These are phyloP conservation scores for Aplochiton taeniatus DNA, from an alignment of 2,797 vertebrate genomes.

Conservation along the genomic window DNA sequence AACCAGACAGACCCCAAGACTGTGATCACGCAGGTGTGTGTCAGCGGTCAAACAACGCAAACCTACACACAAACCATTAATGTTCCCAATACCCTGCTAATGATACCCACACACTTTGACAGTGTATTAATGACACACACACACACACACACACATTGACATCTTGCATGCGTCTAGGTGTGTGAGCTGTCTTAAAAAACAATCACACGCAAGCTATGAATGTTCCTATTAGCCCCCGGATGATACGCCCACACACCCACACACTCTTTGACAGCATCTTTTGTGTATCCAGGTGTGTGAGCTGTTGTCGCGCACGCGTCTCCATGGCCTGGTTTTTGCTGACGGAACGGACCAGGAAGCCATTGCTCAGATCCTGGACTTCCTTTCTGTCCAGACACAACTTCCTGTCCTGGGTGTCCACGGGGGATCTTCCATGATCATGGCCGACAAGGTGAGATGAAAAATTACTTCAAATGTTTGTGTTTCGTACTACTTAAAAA, in stretches of 20 bases:
- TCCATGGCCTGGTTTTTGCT: constrained; percentile 96
- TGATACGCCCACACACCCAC: constrained; percentile 1
- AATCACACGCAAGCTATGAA: too few species aligned
- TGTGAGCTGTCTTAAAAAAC: constrained; percentile 20
- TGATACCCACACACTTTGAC: neutral
- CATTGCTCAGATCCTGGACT: constrained; percentile 98
- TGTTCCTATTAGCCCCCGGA: too few species aligned
- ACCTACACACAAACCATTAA: neutral
- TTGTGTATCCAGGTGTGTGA: constrained; percentile 83
- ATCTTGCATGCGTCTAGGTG: neutral
- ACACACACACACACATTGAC: constrained; percentile 2
- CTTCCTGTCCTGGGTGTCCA: constrained; percentile 96
- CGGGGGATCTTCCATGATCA: constrained; percentile 97
- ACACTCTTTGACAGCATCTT: neutral
- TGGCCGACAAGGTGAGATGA: constrained; percentile 96
- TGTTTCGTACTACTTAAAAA: too few species aligned
- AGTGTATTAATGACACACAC: neutral
- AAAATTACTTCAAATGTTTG: too few species aligned
- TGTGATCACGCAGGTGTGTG: constrained; percentile 92
- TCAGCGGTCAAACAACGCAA: neutral
- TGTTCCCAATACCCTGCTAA: neutral
- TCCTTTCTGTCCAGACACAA: constrained; percentile 96
- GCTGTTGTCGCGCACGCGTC: constrained; percentile 91
- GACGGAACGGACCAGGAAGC: constrained; percentile 97
- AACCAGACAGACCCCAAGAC: constrained; percentile 98